Evolutionary conservation across 2,797 vertebrate genomes (phyloP).

Genomic region (Anguilla obscura): DNA sequence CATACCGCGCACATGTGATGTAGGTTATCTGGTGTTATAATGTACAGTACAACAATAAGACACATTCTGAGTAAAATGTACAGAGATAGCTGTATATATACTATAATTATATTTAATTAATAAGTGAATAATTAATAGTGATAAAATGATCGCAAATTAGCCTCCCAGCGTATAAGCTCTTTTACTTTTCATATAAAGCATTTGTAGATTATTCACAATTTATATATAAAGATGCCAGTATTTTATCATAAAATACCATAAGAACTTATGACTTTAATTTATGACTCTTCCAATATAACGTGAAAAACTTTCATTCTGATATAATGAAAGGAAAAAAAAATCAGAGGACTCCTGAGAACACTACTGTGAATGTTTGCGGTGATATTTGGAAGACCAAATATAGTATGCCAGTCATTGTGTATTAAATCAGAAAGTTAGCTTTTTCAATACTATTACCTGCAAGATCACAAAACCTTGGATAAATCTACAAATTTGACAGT

Average conservation of each 20-base stretch:
- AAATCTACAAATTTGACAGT: not conserved
- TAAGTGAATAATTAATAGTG: not conserved
- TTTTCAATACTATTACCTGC: not conserved
- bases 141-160: not conserved
- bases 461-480: not conserved
- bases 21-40: not conserved
- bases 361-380: not conserved
- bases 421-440: not conserved
- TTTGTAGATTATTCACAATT: not conserved
- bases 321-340: not conserved
- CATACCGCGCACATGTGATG: not conserved
- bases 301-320: not conserved
- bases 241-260: not conserved
- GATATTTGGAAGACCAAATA: not conserved
- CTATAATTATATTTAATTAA: not conserved
- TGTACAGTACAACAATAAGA: not conserved
- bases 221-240: not conserved
- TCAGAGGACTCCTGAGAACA: not conserved
- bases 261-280: conserved; percentile 12
- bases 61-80: not conserved
- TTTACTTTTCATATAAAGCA: not conserved
- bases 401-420: not conserved
- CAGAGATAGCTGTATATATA: not conserved
- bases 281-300: conserved; percentile 32
- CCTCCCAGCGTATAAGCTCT: not conserved